These are phyloP conservation scores for Poecilia latipinna DNA, from an alignment of 2,113 vertebrate genomes.

Conservation along the genomic window DNA sequence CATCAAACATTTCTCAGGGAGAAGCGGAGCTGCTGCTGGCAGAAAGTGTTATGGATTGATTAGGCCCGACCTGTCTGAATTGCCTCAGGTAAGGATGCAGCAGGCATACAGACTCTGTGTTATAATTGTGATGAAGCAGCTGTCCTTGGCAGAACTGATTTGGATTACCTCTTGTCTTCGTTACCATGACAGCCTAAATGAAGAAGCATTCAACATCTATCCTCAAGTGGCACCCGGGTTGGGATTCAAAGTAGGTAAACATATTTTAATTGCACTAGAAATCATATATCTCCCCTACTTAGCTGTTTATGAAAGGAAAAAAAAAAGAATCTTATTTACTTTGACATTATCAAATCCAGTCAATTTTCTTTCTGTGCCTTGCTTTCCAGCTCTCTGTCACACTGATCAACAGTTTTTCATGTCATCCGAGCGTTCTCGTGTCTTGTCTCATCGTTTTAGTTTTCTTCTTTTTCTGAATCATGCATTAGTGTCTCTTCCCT, in stretches of 20 bases:
- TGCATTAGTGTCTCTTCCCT: constrained; percentile 44
- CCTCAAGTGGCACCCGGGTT: constrained; percentile 44
- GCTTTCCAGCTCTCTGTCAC: constrained; percentile 9
- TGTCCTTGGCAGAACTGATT: constrained; percentile 69
- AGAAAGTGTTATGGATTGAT: constrained; percentile 53
- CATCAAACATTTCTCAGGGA: constrained; percentile 44
- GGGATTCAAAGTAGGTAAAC: constrained; percentile 58
- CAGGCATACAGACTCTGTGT: constrained; percentile 55
- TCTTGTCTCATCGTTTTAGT: constrained; percentile 22
- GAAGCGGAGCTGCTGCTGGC: constrained; percentile 3
- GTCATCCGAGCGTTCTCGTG: not conserved
- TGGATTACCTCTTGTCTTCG: constrained; percentile 73
- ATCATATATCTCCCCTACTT: constrained; percentile 41
- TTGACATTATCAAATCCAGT: constrained; percentile 33
- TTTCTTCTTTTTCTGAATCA: constrained; percentile 24
- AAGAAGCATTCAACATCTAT: constrained; percentile 68
- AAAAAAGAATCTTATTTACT: constrained; percentile 34
- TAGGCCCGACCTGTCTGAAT: constrained; percentile 49
- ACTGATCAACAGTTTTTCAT: constrained; percentile 8
- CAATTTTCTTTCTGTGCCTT: constrained; percentile 15
- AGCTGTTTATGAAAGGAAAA: constrained; percentile 35
- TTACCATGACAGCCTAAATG: constrained; percentile 72
- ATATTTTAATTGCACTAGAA: constrained; percentile 68
- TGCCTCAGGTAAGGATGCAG: constrained; percentile 53
- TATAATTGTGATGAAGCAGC: constrained; percentile 80